Base-by-base conservation (phyloP, 2,113 vertebrate species). In the Passer montanus region DNA sequence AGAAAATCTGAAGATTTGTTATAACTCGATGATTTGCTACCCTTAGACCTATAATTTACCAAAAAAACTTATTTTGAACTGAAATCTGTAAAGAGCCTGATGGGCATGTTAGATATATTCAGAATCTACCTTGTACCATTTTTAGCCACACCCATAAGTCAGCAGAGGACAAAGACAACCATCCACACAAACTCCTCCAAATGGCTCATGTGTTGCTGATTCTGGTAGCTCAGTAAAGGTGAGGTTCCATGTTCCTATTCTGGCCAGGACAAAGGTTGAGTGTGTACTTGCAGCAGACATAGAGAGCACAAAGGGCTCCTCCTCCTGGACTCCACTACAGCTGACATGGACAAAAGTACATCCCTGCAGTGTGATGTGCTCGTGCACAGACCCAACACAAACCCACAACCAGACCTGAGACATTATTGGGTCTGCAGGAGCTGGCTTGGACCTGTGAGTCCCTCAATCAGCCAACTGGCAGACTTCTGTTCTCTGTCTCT, bases 351-450 rank as follows among this genome's bases (percentile, higher is more conserved):
- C 64, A 62, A 3, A 89, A 39, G 19, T 3, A 6, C 4, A 0
- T 23, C 44, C 19, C 15, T 33, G 47, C 44, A 76, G 53, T 1
- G 11, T 15, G 39, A 28, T 0, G 0, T 30, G 41, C 52, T 49
- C 3, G 0, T 18, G 76, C 81, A 58, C 44, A 89, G 50, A 69
- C 35, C 53, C 8, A 10, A 30, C 10, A n/a, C 70, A 62, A 58
- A 67, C 19, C 76, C 67, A 41, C 78, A 74, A 8, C 4, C 39
- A 87, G 14, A 13, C 49, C 27, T 1, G 6, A 77, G 46, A 66
- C 37, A 17, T 62, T 12, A 31, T 7, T 0, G 0, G 17, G 12
- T 8, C 64, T 78, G 43, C 11, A 5, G 47, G 14, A 12, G 9
- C 0, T 53, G 31, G 17, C 46, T 58, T 35, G 30, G 62, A 82